phyloP scores from a whole-genome alignment of 2,797 vertebrate species.

The Aratinga solstitialis region DNA sequence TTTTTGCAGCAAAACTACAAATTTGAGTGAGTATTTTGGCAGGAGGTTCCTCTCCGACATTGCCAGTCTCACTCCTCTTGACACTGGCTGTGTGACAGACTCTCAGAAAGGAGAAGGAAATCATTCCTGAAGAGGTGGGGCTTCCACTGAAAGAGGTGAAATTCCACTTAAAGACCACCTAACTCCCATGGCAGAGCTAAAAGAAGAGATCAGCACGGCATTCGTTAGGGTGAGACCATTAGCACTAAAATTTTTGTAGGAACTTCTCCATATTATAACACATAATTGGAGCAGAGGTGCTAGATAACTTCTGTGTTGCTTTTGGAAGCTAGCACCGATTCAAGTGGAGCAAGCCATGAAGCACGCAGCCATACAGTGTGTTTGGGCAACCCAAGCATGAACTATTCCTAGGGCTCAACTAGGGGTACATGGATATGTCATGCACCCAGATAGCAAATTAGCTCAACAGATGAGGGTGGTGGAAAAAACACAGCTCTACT shows the following conservation, averaged over 20 bases:
- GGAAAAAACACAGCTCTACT: background rate
- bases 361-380: background rate
- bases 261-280: background rate
- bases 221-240: background rate
- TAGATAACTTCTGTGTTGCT: background rate
- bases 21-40: background rate
- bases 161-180: background rate
- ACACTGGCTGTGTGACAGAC: background rate
- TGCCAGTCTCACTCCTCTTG: background rate
- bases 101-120: background rate
- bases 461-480: background rate
- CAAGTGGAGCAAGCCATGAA: background rate
- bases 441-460: background rate
- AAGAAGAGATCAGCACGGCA: background rate
- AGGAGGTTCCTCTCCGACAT: background rate
- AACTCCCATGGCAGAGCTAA: background rate
- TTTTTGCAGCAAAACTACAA: constrained; percentile 2
- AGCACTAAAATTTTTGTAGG: background rate
- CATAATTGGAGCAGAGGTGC: background rate
- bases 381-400: background rate
- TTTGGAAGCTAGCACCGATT: background rate
- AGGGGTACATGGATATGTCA: background rate
- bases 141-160: background rate
- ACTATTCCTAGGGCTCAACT: background rate
- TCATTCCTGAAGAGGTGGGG: background rate